phyloP scores from a whole-genome alignment of 2,797 vertebrate genomes.

The Artibeus jamaicensis region DNA sequence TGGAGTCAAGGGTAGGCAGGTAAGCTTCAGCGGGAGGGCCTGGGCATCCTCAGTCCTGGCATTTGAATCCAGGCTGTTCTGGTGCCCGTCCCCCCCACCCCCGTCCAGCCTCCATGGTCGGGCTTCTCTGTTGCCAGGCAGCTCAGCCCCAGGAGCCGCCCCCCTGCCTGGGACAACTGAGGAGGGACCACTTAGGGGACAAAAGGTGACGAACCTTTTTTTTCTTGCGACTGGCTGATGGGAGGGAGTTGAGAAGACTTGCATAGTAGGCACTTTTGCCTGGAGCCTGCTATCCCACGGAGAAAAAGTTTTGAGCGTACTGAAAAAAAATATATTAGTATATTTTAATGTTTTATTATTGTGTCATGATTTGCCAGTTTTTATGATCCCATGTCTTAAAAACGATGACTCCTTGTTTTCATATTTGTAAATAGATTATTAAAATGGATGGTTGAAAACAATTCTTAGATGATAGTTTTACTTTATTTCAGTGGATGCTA shows the following conservation, averaged over 20 bases:
- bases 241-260: background rate
- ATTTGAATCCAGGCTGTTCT: background rate
- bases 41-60: background rate
- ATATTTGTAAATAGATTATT: slow-evolving; percentile 57
- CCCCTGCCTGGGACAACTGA: background rate
- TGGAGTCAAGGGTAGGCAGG: background rate
- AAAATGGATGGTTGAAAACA: slow-evolving; percentile 58
- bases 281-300: background rate
- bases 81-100: background rate
- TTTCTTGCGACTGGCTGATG: background rate
- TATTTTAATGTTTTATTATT: slow-evolving; percentile 42
- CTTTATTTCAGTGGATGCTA: slow-evolving; percentile 33
- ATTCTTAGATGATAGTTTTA: slow-evolving; percentile 58
- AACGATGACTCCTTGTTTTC: background rate
- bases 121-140: background rate
- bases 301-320: background rate
- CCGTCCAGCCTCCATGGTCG: too few species aligned
- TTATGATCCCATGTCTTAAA: slow-evolving; percentile 10
- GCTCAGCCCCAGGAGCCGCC: background rate
- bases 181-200: background rate
- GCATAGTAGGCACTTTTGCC: background rate
- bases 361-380: slow-evolving; percentile 24
- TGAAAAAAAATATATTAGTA: background rate
- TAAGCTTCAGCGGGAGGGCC: background rate
- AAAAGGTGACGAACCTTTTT: background rate